Percentiles rank a stretch among this genome's conserved stretches.
Evolutionary conservation across 2,113 vertebrate species (phyloP).

Genomic region (Zapus hudsonius): DNA sequence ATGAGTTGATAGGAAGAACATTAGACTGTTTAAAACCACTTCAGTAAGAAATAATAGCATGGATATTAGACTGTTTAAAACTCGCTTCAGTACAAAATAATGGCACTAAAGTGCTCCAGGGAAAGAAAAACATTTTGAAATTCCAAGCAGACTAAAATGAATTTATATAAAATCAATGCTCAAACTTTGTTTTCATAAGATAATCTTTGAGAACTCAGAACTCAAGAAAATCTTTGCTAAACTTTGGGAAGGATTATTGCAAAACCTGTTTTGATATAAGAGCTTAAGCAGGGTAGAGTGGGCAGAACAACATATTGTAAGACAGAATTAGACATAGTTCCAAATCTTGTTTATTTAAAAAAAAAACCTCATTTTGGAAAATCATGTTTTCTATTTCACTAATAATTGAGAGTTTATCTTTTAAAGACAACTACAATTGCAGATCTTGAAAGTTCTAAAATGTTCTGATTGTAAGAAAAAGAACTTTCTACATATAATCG

Average conservation of each 20-base stretch:
- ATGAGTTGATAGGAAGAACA: not conserved
- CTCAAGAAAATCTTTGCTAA: slow-evolving; percentile 22
- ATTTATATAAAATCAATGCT: slow-evolving; percentile 46
- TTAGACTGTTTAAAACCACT: not conserved
- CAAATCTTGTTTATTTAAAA: not conserved
- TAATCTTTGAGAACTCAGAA: slow-evolving; percentile 33
- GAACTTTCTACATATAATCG: slow-evolving; percentile 57
- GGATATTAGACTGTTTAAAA: not conserved
- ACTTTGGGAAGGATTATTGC: not conserved
- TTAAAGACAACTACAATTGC: not conserved
- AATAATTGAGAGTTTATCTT: slow-evolving; percentile 25
- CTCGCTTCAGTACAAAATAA: not conserved
- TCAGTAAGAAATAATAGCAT: not conserved
- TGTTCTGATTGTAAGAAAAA: slow-evolving; percentile 47
- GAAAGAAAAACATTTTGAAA: slow-evolving; percentile 26
- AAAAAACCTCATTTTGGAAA: slow-evolving; percentile 35
- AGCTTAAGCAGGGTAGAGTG: not conserved
- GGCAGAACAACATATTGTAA: not conserved
- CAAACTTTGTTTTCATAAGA: slow-evolving; percentile 41
- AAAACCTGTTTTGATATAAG: not conserved
- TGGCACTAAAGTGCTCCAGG: slow-evolving; percentile 2
- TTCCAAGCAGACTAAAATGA: not conserved
- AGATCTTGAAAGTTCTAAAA: slow-evolving; percentile 47
- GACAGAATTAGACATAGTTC: not conserved
- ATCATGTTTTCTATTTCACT: slow-evolving; percentile 32